phyloP scores from a whole-genome alignment of 2,797 vertebrate genomes.

The Sarcoramphus papa region DNA sequence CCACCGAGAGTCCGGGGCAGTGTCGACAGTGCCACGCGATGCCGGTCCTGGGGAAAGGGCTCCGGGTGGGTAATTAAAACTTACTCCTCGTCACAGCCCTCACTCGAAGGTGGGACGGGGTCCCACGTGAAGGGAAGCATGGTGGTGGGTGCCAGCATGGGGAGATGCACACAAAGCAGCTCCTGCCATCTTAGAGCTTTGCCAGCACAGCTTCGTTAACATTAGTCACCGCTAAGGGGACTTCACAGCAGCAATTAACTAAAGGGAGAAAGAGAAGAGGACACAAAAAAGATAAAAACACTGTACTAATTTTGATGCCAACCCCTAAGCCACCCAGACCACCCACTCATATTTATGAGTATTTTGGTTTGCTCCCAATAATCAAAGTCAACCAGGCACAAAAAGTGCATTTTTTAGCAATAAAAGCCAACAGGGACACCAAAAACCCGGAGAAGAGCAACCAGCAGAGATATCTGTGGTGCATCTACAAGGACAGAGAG shows the following conservation, averaged over 20 bases:
- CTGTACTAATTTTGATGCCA: not conserved
- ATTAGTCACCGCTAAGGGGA: not conserved
- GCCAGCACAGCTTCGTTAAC: not conserved
- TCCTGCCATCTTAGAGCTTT: not conserved
- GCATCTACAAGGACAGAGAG: not conserved
- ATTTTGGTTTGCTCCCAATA: not conserved
- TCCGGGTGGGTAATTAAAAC: not conserved
- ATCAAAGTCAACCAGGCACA: not conserved
- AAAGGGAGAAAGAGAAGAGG: not conserved
- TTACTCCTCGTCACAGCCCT: not conserved
- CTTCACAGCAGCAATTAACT: not conserved
- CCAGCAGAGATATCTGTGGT: not conserved
- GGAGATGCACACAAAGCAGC: not conserved
- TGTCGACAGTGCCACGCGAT: fast-evolving
- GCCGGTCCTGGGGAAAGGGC: not conserved
- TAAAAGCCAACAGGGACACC: not conserved
- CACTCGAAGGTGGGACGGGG: fast-evolving
- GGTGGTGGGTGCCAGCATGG: not conserved
- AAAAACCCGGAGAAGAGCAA: not conserved
- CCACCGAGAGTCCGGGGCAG: fast-evolving
- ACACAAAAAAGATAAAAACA: not conserved
- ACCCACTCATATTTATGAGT: not conserved
- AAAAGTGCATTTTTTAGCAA: not conserved
- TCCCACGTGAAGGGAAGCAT: fast-evolving
- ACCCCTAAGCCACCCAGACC: not conserved